Base-by-base conservation (phyloP, 2,113 vertebrate species). In the Ifrita kowaldi region DNA sequence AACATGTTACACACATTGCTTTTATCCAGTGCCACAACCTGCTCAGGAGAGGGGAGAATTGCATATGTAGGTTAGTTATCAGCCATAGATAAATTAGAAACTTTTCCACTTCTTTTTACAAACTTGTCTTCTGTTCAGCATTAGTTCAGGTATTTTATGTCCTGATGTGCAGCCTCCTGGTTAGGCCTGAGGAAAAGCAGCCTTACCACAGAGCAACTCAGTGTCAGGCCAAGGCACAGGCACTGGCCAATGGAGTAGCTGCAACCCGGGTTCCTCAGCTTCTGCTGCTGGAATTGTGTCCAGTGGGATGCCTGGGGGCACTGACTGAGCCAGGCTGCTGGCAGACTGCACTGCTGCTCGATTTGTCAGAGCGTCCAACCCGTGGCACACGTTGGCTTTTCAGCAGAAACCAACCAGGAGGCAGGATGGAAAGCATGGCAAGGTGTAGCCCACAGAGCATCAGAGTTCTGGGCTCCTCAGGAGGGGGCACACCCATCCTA, bases 401-500 rank as follows among this genome's bases (percentile, higher is more conserved):
- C 30, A 82, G 56, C 30, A 65, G 46, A 74, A 78, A 39, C 8
- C 30, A 37, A 1, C 1, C 0, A 1, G 44, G 26, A 46, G n/a
- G 15, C 3, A 13, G 1, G 15, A 27, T 20, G 39, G 53, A 59
- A 73, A 60, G 32, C 17, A 60, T 0, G 0, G 9, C 1, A 0
- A 1, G 0, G 7, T 37, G 46, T 23, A 49, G 26, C n/a, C 3
- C 6, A 4, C 7, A 42, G n/a, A 62, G 28, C 42, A n/a, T 35
- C 41, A 26, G 6, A 10, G 35, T 2, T 5, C 44, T 46, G 68
- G 33, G 50, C 22, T 52, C 28, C 21, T 63, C 32, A 24, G 71
- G 22, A 44, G 1, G 1, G 26, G 17, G 6, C 24, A 42, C 24
- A 22, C 21, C 39, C 83, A 20, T 32, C 20, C 44, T 3, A 0